Percentiles rank a stretch among this genome's conserved stretches.
phyloP scores from a whole-genome alignment of 2,888 invertebrate species.

The Cryptus armator region DNA sequence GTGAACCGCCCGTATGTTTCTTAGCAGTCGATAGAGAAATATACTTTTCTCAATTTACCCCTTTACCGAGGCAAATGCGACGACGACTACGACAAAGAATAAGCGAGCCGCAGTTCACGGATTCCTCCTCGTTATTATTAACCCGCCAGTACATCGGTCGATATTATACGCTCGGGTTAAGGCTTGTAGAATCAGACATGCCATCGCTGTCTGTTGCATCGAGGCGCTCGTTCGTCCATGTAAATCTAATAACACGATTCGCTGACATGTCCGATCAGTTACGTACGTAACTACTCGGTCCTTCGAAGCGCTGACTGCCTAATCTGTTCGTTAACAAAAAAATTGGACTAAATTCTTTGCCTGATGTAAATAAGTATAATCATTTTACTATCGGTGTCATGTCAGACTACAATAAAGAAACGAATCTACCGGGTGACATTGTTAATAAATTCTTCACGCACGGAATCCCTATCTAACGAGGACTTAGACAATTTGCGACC shows the following conservation, averaged over 20 bases:
- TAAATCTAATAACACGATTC: conserved; percentile 63
- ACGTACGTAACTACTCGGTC: conserved; percentile 21
- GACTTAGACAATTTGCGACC: too few relatives aligned
- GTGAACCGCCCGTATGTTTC: too few relatives aligned
- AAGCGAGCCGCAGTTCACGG: conserved; percentile 65
- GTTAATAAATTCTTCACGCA: too few relatives aligned
- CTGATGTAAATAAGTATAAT: too few relatives aligned
- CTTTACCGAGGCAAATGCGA: conserved; percentile 55
- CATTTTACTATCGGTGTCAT: too few relatives aligned
- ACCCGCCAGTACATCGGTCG: conserved; percentile 61
- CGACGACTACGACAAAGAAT: conserved; percentile 54
- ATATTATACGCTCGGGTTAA: conserved; percentile 46
- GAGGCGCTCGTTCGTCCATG: conserved; percentile 23
- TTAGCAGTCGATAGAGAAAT: conserved; percentile 9
- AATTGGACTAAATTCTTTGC: not conserved
- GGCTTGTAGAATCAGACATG: conserved; percentile 47
- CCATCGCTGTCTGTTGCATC: conserved; percentile 38
- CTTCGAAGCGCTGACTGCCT: not conserved
- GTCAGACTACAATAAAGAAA: too few relatives aligned
- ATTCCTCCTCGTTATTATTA: conserved; percentile 75
- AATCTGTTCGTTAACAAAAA: not conserved
- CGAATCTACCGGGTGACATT: too few relatives aligned
- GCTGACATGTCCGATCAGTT: conserved; percentile 11
- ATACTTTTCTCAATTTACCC: conserved; percentile 45
- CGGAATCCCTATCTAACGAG: too few relatives aligned